A percentile compares a stretch with the other conserved stretches of the same genome.
These are phyloP conservation scores for Urophycis tenuis DNA, from an alignment of 2,797 vertebrate genomes.

Conservation along the genomic window DNA sequence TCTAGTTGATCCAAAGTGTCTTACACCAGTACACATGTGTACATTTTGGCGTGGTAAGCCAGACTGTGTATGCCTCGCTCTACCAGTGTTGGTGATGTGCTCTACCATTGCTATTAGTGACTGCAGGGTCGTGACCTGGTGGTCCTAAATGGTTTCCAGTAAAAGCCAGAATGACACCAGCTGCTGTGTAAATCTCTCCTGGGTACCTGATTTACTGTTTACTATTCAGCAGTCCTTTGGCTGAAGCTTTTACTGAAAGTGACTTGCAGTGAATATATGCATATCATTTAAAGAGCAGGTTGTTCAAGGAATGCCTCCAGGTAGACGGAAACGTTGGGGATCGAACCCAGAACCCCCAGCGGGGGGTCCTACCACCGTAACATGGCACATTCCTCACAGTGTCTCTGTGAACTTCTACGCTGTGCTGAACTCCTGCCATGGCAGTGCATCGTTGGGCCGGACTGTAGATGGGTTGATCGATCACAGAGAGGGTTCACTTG, in stretches of 20 bases:
- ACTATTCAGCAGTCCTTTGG: neutral
- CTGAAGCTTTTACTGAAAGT: neutral
- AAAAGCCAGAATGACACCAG: neutral
- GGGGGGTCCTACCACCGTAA: neutral
- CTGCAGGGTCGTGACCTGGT: neutral
- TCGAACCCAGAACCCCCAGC: neutral
- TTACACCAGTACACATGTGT: neutral
- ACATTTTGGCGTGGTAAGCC: neutral
- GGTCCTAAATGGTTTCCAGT: slow-evolving; percentile 3
- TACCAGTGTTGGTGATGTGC: neutral
- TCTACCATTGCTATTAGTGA: neutral
- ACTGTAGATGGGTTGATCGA: neutral
- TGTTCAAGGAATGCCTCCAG: neutral
- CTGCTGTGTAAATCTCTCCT: neutral
- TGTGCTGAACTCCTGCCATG: neutral
- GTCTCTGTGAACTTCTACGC: neutral
- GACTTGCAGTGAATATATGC: neutral
- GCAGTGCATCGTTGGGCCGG: neutral
- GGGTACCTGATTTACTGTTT: neutral
- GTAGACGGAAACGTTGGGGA: neutral
- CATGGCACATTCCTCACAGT: neutral
- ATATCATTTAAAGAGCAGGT: neutral
- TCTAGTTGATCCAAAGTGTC: too few relatives aligned
- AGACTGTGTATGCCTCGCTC: neutral
- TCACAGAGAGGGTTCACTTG: neutral